A percentile compares a stretch with the other conserved stretches of the same genome.
Conservation (phyloP, 1,140 invertebrate genomes). For the Arctopsyche grandis region DNA sequence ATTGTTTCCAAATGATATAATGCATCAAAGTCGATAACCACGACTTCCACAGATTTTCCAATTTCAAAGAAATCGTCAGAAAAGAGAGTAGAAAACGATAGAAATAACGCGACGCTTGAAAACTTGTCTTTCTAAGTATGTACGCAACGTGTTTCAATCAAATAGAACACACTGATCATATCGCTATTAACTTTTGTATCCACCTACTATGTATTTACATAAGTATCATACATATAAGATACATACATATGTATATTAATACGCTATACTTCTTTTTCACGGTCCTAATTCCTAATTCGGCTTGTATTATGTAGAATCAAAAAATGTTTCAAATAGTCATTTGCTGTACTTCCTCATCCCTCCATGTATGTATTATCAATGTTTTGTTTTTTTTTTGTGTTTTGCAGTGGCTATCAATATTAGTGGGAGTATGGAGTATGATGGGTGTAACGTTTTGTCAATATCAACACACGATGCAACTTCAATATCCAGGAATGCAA, state of each 20-base stretch:
- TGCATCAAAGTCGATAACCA: too few relatives aligned
- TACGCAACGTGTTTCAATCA: constrained; percentile 23
- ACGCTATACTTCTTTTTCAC: too few relatives aligned
- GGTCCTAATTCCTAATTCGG: too few relatives aligned
- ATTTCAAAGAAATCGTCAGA: constrained; percentile 33
- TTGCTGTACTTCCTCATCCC: constrained; percentile 36
- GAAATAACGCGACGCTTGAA: constrained; percentile 34
- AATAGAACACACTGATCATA: constrained; percentile 7
- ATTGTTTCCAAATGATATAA: too few relatives aligned
- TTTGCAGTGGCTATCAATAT: constrained; percentile 12
- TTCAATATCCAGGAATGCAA: constrained; percentile 30
- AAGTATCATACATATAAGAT: too few relatives aligned
- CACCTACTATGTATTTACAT: too few relatives aligned
- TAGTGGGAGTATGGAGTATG: constrained; percentile 21
- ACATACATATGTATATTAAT: too few relatives aligned
- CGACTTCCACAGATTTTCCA: background rate
- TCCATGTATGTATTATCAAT: background rate
- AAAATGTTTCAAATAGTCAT: constrained; percentile 7
- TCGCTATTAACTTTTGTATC: background rate
- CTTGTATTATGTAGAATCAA: too few relatives aligned
- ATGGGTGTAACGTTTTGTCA: constrained; percentile 4
- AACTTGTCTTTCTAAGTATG: constrained; percentile 11
- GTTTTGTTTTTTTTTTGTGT: background rate
- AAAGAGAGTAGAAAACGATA: constrained; percentile 42
- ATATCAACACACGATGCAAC: constrained; percentile 27